Conservation (phyloP, 2,113 vertebrate genomes). For the Heterocephalus glaber region DNA sequence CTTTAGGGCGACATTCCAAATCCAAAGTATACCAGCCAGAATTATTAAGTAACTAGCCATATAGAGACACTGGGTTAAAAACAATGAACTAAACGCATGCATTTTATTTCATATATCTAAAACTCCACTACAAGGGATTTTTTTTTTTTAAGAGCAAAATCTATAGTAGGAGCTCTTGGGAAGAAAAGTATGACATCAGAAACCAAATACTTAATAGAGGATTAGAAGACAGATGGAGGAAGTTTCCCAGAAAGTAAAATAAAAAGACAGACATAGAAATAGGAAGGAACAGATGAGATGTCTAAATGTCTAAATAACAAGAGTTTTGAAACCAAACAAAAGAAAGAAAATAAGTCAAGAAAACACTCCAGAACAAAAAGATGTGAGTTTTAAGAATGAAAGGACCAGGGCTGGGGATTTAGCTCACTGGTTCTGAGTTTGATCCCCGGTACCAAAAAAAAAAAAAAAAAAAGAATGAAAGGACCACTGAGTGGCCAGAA, state of each 20-base stretch:
- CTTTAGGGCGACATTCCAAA: background rate
- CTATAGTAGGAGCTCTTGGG: background rate
- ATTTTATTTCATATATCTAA: background rate
- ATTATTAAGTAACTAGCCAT: background rate
- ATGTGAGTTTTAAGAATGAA: background rate
- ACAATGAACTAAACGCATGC: background rate
- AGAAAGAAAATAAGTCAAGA: background rate
- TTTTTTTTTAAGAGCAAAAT: background rate
- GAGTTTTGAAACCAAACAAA: slow-evolving; percentile 21
- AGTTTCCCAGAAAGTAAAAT: background rate
- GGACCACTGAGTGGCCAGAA: background rate
- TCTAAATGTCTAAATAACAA: background rate
- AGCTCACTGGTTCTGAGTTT: no score
- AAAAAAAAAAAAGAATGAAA: no score
- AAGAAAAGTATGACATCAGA: slow-evolving; percentile 42
- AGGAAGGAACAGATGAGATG: background rate
- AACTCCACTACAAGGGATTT: background rate
- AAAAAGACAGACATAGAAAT: background rate
- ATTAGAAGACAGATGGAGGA: slow-evolving; percentile 2
- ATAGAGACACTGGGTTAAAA: background rate
- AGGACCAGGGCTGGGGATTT: no score
- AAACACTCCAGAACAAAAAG: slow-evolving; percentile 10
- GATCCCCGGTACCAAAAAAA: no score
- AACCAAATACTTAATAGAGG: slow-evolving; percentile 10
- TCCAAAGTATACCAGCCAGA: background rate